phyloP scores from a whole-genome alignment of 2,113 vertebrate species.

The Sylvietta virens region DNA sequence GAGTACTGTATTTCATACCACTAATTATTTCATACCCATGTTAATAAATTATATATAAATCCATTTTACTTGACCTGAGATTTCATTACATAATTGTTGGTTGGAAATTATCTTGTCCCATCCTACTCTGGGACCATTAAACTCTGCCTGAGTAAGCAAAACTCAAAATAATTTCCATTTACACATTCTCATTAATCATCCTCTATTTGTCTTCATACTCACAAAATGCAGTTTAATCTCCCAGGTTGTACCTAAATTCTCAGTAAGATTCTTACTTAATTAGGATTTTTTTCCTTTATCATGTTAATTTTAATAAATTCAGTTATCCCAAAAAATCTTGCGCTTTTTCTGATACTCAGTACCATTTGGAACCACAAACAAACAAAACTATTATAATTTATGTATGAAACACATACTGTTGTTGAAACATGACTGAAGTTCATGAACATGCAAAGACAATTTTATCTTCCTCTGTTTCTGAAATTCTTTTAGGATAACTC shows the following conservation, averaged over 20 bases:
- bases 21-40: background rate
- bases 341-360: background rate
- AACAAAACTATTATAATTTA: background rate
- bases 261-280: background rate
- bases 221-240: background rate
- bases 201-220: background rate
- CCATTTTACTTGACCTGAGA: background rate
- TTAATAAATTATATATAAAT: background rate
- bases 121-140: background rate
- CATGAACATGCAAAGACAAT: background rate
- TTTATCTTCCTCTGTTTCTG: background rate
- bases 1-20: background rate
- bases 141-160: background rate
- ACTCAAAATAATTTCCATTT: background rate
- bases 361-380: background rate
- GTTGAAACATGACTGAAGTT: background rate
- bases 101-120: background rate
- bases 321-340: background rate
- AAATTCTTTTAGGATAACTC: background rate
- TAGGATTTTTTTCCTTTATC: background rate
- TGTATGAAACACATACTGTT: too few species aligned
- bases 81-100: background rate
- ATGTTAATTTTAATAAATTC: background rate
- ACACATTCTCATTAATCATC: background rate
- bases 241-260: background rate